Conservation (phyloP, 1,140 invertebrate species). For the Bombus haemorrhoidalis region DNA sequence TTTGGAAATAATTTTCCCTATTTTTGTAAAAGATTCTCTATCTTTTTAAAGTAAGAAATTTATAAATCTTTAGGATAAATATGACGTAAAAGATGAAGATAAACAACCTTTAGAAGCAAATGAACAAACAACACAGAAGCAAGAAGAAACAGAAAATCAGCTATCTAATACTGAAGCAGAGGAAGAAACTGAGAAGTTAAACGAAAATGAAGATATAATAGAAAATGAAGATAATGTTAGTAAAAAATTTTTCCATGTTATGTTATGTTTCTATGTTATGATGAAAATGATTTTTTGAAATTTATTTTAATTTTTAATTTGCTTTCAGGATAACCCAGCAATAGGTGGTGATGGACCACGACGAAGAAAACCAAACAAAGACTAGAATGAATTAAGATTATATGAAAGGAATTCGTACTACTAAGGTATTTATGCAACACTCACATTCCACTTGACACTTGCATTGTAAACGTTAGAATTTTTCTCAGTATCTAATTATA, state of each 20-base stretch:
- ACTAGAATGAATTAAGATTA: constrained; percentile 66
- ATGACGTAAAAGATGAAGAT: constrained; percentile 79
- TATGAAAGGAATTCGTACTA: constrained; percentile 49
- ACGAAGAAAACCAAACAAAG: constrained; percentile 81
- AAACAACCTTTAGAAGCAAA: constrained; percentile 51
- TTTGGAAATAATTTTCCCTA: not conserved
- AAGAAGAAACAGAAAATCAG: constrained; percentile 49
- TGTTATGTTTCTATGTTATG: too few species aligned
- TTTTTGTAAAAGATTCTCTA: not conserved
- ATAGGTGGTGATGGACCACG: constrained; percentile 75
- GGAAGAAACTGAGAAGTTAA: constrained; percentile 43
- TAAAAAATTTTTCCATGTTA: not conserved
- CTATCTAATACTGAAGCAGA: constrained; percentile 64
- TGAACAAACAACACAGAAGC: constrained; percentile 25
- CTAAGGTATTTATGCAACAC: constrained; percentile 67
- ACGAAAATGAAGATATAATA: constrained; percentile 77
- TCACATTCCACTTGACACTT: constrained; percentile 72
- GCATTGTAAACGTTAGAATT: constrained; percentile 60
- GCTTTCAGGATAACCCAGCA: constrained; percentile 31
- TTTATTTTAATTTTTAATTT: not conserved
- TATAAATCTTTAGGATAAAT: constrained; percentile 83
- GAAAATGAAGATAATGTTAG: constrained; percentile 69
- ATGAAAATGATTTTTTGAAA: not conserved
- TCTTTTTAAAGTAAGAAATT: not conserved
- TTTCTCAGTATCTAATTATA: constrained; percentile 56